Conservation (phyloP, 2,888 invertebrate species). For the Ochlodes sylvanus region DNA sequence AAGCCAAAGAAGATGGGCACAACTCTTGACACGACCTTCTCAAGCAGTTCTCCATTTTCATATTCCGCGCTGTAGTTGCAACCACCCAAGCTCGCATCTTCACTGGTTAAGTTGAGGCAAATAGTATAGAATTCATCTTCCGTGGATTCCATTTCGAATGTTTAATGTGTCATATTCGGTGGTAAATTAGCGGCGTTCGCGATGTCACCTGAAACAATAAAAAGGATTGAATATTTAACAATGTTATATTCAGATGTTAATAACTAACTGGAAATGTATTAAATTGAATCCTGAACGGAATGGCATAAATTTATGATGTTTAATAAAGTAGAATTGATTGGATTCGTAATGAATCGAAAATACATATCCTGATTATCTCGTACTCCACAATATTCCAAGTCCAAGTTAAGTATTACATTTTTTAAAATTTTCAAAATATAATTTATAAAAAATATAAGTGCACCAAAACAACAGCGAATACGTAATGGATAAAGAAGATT, state of each 20-base stretch:
- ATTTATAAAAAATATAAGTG: too few species aligned
- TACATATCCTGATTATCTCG: too few species aligned
- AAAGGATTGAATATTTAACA: conserved; percentile 27
- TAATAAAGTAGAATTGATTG: too few species aligned
- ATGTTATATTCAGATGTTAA: background rate
- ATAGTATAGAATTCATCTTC: conserved; percentile 77
- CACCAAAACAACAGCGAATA: too few species aligned
- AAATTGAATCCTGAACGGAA: too few species aligned
- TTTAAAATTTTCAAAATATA: too few species aligned
- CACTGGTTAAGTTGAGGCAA: conserved; percentile 72
- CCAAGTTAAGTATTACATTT: too few species aligned
- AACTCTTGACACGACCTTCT: conserved; percentile 88
- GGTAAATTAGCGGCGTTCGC: background rate
- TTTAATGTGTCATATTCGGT: conserved; percentile 39
- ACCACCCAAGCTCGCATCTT: conserved; percentile 63
- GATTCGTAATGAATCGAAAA: too few species aligned
- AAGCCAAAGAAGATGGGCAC: conserved; percentile 94
- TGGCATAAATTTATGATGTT: too few species aligned
- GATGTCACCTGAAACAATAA: conserved; percentile 62
- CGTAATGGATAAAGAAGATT: too few species aligned
- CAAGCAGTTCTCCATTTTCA: conserved; percentile 82
- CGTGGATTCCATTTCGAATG: conserved; percentile 66
- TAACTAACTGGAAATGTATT: background rate
- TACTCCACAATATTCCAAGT: too few species aligned
- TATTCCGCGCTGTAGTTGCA: conserved; percentile 74